Percentiles rank a stretch among this genome's conserved stretches.
These are phyloP conservation scores for Amiota minor DNA, from an alignment of 2,888 invertebrate species.

Conservation along the genomic window DNA sequence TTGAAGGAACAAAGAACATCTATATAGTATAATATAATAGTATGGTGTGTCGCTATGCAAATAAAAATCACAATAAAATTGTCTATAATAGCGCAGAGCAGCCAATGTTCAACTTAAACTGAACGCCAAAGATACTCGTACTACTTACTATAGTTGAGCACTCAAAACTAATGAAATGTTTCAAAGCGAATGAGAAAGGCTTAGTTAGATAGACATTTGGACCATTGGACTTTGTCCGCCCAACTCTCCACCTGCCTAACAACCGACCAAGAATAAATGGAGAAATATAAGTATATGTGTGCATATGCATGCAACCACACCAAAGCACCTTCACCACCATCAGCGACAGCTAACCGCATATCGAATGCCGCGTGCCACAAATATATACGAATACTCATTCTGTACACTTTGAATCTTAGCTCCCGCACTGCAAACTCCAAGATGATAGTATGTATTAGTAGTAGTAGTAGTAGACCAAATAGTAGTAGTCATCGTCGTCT, in stretches of 20 bases:
- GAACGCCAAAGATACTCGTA: constrained; percentile 54
- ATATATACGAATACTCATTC: neutral
- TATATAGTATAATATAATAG: too few relatives aligned
- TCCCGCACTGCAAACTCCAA: too few relatives aligned
- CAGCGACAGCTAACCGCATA: constrained; percentile 8
- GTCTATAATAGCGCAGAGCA: constrained; percentile 58
- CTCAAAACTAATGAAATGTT: constrained; percentile 69
- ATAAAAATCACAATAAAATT: constrained; percentile 65
- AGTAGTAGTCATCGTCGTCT: neutral
- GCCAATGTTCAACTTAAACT: constrained; percentile 26
- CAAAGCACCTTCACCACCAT: constrained; percentile 13
- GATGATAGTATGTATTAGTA: neutral
- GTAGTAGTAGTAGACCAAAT: neutral
- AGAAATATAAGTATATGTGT: neutral
- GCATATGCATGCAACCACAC: neutral
- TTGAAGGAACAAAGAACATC: too few relatives aligned
- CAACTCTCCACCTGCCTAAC: neutral
- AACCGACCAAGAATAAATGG: neutral
- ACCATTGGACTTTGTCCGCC: neutral
- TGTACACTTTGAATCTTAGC: too few relatives aligned
- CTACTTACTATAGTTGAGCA: constrained; percentile 46
- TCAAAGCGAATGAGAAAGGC: constrained; percentile 53
- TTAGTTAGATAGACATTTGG: constrained; percentile 36
- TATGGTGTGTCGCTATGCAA: constrained; percentile 45
- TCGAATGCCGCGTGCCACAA: neutral